These are phyloP conservation scores for Mormyrus lacerda DNA, from an alignment of 2,113 vertebrate genomes.

Conservation along the genomic window DNA sequence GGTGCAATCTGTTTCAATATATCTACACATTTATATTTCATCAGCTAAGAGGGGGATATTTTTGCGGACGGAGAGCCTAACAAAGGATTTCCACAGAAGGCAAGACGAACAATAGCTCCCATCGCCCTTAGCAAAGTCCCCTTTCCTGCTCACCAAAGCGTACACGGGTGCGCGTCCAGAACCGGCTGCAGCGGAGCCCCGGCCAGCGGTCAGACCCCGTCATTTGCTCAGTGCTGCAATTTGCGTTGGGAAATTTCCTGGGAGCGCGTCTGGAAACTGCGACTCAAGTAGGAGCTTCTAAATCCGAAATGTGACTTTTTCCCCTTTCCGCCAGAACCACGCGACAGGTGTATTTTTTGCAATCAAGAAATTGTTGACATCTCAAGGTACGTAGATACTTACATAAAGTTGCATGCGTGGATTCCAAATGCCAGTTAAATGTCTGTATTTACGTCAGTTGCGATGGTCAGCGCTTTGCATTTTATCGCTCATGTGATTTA, in stretches of 20 bases:
- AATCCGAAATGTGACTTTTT: conserved; percentile 57
- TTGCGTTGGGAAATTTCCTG: conserved; percentile 25
- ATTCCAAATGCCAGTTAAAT: conserved; percentile 19
- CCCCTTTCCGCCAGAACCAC: conserved; percentile 24
- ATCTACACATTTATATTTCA: conserved; percentile 15
- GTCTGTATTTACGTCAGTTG: background rate
- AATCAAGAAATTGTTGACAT: conserved; percentile 46
- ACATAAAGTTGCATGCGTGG: background rate
- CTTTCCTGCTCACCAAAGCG: background rate
- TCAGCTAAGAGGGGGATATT: conserved; percentile 20
- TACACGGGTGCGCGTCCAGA: background rate
- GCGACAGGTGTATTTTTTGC: conserved; percentile 36
- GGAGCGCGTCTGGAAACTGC: conserved; percentile 40
- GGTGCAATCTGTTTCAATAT: conserved; percentile 12
- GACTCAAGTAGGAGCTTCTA: conserved; percentile 21
- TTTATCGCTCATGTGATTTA: conserved; percentile 1
- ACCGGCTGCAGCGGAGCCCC: conserved; percentile 15
- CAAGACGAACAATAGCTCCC: conserved; percentile 16
- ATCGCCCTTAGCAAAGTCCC: background rate
- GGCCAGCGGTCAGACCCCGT: conserved; percentile 16
- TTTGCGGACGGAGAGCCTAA: conserved; percentile 38
- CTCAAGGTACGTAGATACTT: conserved; percentile 45
- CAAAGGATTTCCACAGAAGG: conserved; percentile 47
- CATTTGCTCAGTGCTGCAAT: conserved; percentile 27
- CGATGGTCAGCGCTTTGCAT: conserved; percentile 3